Evolutionary conservation across 2,113 vertebrate species (phyloP).

Genomic region (human (Homo sapiens)): DNA sequence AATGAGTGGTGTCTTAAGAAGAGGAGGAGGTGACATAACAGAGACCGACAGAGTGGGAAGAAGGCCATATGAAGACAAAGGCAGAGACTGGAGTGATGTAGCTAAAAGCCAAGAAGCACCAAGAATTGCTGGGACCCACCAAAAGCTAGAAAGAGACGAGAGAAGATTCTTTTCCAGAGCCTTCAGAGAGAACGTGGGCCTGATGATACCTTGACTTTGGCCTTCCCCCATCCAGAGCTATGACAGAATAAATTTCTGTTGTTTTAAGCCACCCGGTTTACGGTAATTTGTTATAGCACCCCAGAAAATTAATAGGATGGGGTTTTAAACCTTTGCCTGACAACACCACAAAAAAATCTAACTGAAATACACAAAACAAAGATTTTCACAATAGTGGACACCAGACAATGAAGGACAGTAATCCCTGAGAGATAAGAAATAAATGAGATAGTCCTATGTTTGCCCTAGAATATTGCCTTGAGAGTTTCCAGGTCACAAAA

Average conservation of each 20-base stretch:
- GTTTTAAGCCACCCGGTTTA: neutral
- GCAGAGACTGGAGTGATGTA: neutral
- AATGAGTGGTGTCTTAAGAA: neutral
- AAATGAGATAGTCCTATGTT: neutral
- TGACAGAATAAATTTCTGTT: neutral
- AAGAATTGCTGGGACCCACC: neutral
- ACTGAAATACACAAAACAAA: neutral
- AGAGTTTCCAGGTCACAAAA: neutral
- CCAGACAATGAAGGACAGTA: neutral
- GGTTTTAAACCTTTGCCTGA: neutral
- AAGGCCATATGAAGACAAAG: neutral
- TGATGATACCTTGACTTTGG: neutral
- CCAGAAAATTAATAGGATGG: neutral
- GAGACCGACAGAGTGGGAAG: neutral
- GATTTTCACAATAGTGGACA: neutral
- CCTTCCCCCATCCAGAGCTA: neutral
- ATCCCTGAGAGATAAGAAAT: neutral
- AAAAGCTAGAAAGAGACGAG: neutral
- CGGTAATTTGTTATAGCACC: neutral
- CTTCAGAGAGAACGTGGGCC: neutral
- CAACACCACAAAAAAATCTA: neutral
- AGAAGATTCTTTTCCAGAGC: neutral
- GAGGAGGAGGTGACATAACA: neutral
- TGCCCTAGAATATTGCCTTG: neutral
- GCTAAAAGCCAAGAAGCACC: neutral